phyloP scores from a whole-genome alignment of 37 sponge, comb jelly and placozoan species.

The Petrosia ficiformis region DNA sequence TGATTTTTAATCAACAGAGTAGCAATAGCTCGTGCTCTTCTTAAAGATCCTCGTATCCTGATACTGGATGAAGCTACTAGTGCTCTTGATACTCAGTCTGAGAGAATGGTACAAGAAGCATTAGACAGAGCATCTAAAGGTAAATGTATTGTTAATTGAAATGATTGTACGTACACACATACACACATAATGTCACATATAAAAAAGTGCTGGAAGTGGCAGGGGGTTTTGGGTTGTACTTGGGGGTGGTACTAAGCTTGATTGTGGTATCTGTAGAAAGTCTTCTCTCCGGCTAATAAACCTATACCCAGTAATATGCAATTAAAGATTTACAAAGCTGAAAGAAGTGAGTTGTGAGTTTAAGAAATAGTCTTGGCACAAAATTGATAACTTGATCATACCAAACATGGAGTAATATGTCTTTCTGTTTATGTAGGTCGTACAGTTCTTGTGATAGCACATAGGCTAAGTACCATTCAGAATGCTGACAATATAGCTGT shows the following conservation, averaged over 20 bases:
- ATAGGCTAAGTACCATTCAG: slow-evolving; percentile 86
- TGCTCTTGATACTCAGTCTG: slow-evolving; percentile 88
- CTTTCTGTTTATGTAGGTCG: slow-evolving; percentile 37
- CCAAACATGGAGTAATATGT: neutral
- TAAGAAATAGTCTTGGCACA: too few relatives aligned
- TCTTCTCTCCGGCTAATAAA: too few relatives aligned
- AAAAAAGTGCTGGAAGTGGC: neutral
- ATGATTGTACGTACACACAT: neutral
- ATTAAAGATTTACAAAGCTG: too few relatives aligned
- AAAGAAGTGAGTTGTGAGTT: too few relatives aligned
- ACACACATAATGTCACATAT: neutral
- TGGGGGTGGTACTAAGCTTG: too few relatives aligned
- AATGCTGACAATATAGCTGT: slow-evolving; percentile 84
- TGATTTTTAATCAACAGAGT: slow-evolving; percentile 39
- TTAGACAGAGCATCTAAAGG: slow-evolving; percentile 64
- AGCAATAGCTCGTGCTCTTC: slow-evolving; percentile 90
- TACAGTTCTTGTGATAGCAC: slow-evolving; percentile 92
- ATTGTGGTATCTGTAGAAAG: too few relatives aligned
- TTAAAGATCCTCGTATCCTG: slow-evolving; percentile 80
- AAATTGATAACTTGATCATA: too few relatives aligned
- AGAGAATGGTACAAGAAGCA: slow-evolving; percentile 80
- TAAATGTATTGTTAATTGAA: neutral
- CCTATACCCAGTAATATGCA: too few relatives aligned
- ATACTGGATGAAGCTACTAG: slow-evolving; percentile 93
- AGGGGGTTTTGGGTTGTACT: too few relatives aligned